Percentiles rank a stretch among this genome's conserved stretches.
Conservation (phyloP, 2,888 invertebrate genomes). For the Nomada goodeniana region DNA sequence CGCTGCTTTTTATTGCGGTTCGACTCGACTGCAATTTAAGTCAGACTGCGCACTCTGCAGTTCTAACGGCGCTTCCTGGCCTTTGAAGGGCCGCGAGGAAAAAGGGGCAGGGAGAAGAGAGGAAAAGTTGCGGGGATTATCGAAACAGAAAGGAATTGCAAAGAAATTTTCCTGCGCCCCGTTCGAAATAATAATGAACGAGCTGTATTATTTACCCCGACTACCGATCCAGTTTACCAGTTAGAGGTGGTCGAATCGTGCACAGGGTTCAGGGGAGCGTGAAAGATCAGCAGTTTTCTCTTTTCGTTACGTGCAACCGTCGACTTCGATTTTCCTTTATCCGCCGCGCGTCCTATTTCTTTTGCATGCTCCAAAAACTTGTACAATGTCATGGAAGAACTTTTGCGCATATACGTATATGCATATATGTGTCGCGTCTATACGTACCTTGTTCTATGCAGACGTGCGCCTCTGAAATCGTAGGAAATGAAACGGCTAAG, state of each 20-base stretch:
- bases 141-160: constrained; percentile 36
- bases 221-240: constrained; percentile 38
- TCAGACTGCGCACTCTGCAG: constrained; percentile 27
- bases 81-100: constrained; percentile 16
- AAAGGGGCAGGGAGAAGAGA: not conserved
- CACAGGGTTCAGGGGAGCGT: not conserved
- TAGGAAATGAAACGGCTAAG: not conserved
- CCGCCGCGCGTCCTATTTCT: constrained; percentile 4
- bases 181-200: constrained; percentile 55
- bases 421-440: not conserved
- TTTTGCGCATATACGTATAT: not conserved
- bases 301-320: not conserved
- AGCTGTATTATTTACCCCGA: constrained; percentile 49
- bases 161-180: constrained; percentile 44
- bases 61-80: constrained; percentile 23
- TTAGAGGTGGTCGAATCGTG: constrained; percentile 32
- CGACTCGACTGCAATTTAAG: constrained; percentile 59
- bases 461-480: not conserved
- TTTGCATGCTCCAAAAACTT: constrained; percentile 4
- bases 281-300: not conserved
- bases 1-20: constrained; percentile 63
- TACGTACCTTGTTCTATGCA: too few relatives aligned
- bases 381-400: constrained; percentile 13
- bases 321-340: not conserved
- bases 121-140: constrained; percentile 39